Evolutionary conservation across 2,113 vertebrate genomes (phyloP), one percentile per base, ranked within the genome.

Genomic region (Corapipo altera): DNA sequence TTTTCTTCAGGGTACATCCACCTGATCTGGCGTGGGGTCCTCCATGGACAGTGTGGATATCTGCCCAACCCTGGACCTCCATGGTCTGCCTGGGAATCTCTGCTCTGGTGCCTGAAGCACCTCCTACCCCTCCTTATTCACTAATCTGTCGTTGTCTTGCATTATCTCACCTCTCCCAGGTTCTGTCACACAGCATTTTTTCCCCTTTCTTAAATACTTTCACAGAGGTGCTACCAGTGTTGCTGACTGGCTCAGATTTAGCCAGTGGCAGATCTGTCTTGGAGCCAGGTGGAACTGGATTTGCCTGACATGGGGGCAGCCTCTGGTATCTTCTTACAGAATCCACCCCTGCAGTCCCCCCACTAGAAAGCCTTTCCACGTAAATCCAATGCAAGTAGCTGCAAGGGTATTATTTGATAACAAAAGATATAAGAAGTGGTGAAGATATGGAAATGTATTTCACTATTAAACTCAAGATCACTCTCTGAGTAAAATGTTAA

Each of bases 231-330:
- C 5, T 78, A 44, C 16, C 26, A 24, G 12, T 21, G 24, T 24
- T 0, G 0, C 46, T 66, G 74, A 39, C 2, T 30, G 37, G 4
- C 33, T 76, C 26, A 41, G 22, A 51, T 46, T 54, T 43, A 74
- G 57, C 41, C 57, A 57, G 37, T 0, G 0, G 48, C 16, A 80
- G 30, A 48, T 39, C 12, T 41, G 5, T 72, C 62, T 21, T 43
- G 15, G 21, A 66, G 21, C 2, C 24, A 33, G 21, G 14, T 58
- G 41, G 41, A 87, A 58, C 4, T 44, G 41, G 8, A 37, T 89
- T 86, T 89, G 21, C 16, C 12, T 19, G 5, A 70, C 13, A 37
- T 6, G 19, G 17, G 24, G 22, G 12, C 6, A 87, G 35, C 54
- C 73, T 62, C 77, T 44, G 51, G 27, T 32, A 74, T 20, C 33